These are phyloP conservation scores for Antechinus flavipes DNA, from an alignment of 2,113 vertebrate species.

Conservation along the genomic window DNA sequence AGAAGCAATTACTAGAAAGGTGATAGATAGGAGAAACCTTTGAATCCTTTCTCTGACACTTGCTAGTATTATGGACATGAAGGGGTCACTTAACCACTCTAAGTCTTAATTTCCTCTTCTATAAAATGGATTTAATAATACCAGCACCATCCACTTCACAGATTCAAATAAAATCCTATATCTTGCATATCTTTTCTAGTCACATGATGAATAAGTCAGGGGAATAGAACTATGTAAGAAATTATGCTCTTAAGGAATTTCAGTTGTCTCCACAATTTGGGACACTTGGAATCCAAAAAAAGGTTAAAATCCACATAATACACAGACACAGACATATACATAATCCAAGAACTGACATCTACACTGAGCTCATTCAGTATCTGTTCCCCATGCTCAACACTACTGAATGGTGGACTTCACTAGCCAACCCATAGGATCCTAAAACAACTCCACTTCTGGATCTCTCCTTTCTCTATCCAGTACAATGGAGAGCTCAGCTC, in stretches of 20 bases:
- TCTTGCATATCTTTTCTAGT: background rate
- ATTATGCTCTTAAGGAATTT: background rate
- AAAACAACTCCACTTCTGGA: background rate
- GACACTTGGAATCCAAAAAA: background rate
- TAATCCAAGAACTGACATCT: background rate
- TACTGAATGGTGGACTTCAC: background rate
- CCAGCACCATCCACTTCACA: background rate
- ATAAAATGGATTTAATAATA: background rate
- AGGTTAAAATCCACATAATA: background rate
- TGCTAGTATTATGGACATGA: background rate
- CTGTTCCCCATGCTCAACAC: background rate
- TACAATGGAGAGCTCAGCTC: background rate
- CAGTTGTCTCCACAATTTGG: background rate
- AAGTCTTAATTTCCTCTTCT: background rate
- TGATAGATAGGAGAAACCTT: background rate
- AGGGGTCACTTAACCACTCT: background rate
- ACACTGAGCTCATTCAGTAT: background rate
- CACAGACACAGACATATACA: background rate
- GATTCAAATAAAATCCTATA: background rate
- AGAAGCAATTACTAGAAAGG: background rate
- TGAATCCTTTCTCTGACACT: background rate
- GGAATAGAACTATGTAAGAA: background rate
- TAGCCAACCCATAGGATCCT: background rate
- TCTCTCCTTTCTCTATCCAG: background rate
- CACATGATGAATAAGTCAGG: background rate